Percentiles rank a stretch among this genome's conserved stretches.
phyloP scores from a whole-genome alignment of 2,113 vertebrate genomes.

The Notiomystis cincta region DNA sequence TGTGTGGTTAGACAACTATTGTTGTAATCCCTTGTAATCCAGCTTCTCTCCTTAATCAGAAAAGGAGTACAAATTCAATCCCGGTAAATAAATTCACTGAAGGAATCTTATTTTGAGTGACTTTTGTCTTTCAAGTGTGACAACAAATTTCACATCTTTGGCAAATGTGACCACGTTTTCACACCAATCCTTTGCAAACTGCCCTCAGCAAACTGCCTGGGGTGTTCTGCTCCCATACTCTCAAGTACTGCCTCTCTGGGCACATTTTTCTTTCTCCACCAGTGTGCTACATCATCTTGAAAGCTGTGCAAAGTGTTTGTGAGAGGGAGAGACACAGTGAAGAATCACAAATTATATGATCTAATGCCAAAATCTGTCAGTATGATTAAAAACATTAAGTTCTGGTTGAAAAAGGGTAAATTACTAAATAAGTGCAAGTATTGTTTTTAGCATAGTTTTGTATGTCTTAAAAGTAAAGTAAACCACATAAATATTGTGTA shows the following conservation, averaged over 20 bases:
- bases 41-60: neutral
- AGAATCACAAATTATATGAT: neutral
- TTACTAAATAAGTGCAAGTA: neutral
- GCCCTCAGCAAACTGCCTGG: neutral
- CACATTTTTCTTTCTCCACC: neutral
- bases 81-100: neutral
- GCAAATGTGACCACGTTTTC: neutral
- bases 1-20: neutral
- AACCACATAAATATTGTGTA: neutral
- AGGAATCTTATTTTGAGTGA: neutral
- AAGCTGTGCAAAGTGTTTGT: neutral
- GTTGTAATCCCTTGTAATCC: neutral
- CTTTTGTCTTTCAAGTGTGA: neutral
- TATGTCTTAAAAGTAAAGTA: neutral
- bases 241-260: neutral
- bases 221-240: neutral
- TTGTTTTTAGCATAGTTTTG: neutral
- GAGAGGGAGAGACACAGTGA: neutral
- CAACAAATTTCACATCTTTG: neutral
- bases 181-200: neutral
- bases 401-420: neutral
- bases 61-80: neutral
- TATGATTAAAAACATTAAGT: neutral
- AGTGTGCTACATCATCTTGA: neutral
- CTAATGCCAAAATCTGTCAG: neutral